These are phyloP conservation scores for Enteromius anoplus DNA, from an alignment of 2,797 vertebrate genomes.

Conservation along the genomic window DNA sequence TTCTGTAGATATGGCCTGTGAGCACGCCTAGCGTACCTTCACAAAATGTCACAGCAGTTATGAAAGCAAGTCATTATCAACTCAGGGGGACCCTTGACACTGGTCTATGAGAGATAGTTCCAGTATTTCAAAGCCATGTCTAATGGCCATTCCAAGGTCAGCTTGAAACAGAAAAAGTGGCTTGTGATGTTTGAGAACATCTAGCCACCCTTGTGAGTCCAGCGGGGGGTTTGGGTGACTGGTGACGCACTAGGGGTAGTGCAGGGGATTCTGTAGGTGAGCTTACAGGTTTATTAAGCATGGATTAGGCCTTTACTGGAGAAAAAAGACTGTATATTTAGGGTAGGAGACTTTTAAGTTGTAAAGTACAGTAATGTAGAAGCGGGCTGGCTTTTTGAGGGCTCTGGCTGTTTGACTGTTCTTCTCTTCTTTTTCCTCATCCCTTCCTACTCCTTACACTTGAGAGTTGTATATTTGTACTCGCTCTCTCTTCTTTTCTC, in stretches of 20 bases:
- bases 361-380: constrained; percentile 34
- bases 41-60: constrained; percentile 53
- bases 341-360: constrained; percentile 60
- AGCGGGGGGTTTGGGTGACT: constrained; percentile 66
- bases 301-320: constrained; percentile 71
- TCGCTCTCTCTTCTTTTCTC: constrained; percentile 33
- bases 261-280: constrained; percentile 62
- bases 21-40: constrained; percentile 46
- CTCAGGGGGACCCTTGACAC: constrained; percentile 67
- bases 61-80: constrained; percentile 68
- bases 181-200: constrained; percentile 74
- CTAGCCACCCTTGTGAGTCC: constrained; percentile 65
- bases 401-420: constrained; percentile 19
- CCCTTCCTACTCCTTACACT: constrained; percentile 50
- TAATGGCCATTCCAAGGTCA: constrained; percentile 68
- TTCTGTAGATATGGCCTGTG: constrained; percentile 43
- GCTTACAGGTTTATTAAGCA: constrained; percentile 70
- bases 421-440: constrained; percentile 42
- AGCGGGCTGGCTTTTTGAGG: constrained; percentile 18
- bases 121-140: constrained; percentile 72
- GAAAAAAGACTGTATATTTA: constrained; percentile 66
- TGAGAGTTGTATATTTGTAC: constrained; percentile 48
- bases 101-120: constrained; percentile 63
- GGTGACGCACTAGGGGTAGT: constrained; percentile 64
- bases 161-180: constrained; percentile 63